These are phyloP conservation scores for Athene cunicularia DNA, from an alignment of 2,113 vertebrate genomes.

Conservation along the genomic window DNA sequence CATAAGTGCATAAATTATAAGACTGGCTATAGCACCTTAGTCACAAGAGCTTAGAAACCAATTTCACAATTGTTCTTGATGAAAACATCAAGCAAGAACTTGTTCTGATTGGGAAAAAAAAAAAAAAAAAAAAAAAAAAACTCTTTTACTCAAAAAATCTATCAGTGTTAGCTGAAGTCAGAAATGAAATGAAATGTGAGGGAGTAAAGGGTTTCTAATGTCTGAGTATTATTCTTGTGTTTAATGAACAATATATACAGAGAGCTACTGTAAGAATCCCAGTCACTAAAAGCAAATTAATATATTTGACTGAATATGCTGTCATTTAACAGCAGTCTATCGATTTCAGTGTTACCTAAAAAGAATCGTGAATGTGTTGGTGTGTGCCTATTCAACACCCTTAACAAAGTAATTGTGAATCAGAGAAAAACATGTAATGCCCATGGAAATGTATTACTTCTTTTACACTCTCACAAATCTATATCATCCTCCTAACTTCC, in stretches of 20 bases:
- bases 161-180: not conserved
- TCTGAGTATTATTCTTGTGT: not conserved
- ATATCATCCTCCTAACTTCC: not conserved
- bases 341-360: not conserved
- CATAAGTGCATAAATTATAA: not conserved
- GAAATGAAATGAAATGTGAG: not conserved
- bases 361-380: not conserved
- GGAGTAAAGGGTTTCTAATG: not conserved
- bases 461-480: not conserved
- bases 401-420: not conserved
- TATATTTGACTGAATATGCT: not conserved
- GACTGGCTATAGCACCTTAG: not conserved
- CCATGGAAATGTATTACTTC: not conserved
- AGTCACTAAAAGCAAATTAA: not conserved
- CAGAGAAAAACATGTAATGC: not conserved
- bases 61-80: fast-evolving
- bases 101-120: not conserved
- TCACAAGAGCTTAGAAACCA: not conserved
- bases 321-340: not conserved
- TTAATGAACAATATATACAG: not conserved
- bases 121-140: not conserved
- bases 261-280: not conserved
- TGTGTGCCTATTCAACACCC: not conserved
- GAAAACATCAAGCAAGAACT: not conserved
- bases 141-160: not conserved